phyloP scores from a whole-genome alignment of 2,797 vertebrate genomes.

The Hipposideros larvatus region DNA sequence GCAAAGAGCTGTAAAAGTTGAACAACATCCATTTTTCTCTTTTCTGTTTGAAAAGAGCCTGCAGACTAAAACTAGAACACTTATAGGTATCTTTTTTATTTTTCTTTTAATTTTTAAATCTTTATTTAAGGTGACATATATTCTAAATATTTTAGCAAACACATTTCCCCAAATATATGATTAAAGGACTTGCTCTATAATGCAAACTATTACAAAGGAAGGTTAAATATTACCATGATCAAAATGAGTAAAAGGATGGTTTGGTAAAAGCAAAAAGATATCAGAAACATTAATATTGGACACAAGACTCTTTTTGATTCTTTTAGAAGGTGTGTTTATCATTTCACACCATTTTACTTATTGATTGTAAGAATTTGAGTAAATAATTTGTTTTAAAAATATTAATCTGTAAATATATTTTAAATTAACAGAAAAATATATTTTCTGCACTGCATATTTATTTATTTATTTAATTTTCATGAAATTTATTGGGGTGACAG shows the following conservation, averaged over 20 bases:
- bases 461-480: too few relatives aligned
- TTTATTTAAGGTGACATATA: neutral
- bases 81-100: neutral
- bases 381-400: slow-evolving; percentile 81
- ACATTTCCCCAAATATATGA: neutral
- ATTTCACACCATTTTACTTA: slow-evolving; percentile 13
- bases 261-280: neutral
- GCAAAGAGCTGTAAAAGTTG: neutral
- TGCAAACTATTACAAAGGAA: neutral
- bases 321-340: neutral
- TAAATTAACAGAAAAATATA: slow-evolving; percentile 79
- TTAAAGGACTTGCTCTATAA: neutral
- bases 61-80: neutral
- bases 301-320: neutral
- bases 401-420: slow-evolving; percentile 71
- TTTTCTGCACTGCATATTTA: slow-evolving; percentile 38
- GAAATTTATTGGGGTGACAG: too few relatives aligned
- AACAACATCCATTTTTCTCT: neutral
- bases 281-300: neutral
- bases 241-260: neutral
- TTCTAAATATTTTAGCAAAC: neutral
- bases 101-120: neutral
- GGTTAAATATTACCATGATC: neutral
- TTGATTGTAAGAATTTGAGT: slow-evolving; percentile 76
- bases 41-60: neutral